A percentile compares a stretch with the other conserved stretches of the same genome.
Evolutionary conservation across 1,140 invertebrate species (phyloP).

Genomic region (Myzus persicae): DNA sequence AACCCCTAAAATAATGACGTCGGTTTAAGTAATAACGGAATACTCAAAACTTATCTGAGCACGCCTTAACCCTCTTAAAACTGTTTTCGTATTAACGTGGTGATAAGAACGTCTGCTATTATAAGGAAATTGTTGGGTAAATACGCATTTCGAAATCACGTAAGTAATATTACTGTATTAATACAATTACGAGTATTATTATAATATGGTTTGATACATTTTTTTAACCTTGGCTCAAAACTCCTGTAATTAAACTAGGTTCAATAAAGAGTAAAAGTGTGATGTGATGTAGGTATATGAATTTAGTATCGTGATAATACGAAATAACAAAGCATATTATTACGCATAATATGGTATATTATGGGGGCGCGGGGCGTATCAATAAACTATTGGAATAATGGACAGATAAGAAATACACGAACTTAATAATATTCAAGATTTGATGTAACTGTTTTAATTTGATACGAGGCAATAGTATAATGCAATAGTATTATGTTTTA

Average conservation of each 20-base stretch:
- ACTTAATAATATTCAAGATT: neutral
- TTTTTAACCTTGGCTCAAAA: neutral
- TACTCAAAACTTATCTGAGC: neutral
- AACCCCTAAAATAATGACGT: slow-evolving; percentile 39
- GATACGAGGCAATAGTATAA: no score
- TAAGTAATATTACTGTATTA: neutral
- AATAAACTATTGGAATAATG: neutral
- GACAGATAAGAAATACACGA: neutral
- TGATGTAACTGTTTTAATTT: neutral
- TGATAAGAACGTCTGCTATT: slow-evolving; percentile 35
- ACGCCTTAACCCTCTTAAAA: slow-evolving; percentile 22
- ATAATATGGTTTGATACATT: neutral
- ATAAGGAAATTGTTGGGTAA: neutral
- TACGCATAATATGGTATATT: neutral
- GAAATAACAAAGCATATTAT: neutral
- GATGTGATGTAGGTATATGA: neutral
- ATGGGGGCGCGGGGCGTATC: no score
- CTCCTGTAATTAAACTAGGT: neutral
- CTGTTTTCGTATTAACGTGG: neutral
- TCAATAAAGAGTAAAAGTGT: neutral
- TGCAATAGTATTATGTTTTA: neutral
- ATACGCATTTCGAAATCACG: neutral
- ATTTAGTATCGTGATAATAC: neutral
- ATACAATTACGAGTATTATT: neutral
- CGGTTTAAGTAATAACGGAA: slow-evolving; percentile 32